These are phyloP conservation scores for Meles meles DNA, from an alignment of 2,113 vertebrate genomes.

Conservation along the genomic window DNA sequence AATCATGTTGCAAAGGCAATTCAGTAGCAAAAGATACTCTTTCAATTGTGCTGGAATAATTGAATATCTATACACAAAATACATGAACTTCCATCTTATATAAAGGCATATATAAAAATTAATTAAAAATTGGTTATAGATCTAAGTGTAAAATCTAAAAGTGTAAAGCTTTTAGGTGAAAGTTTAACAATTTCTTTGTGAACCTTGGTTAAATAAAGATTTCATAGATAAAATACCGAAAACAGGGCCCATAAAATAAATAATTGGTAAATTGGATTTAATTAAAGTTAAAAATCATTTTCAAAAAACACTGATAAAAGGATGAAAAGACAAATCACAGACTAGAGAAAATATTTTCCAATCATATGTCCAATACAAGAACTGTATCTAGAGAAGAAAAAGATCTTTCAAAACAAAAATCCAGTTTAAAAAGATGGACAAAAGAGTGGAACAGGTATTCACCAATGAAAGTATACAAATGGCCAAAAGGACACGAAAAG, in stretches of 20 bases:
- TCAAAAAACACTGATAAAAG: not conserved
- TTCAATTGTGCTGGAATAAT: not conserved
- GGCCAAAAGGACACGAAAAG: not conserved
- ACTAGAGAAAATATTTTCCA: not conserved
- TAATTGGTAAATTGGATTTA: not conserved
- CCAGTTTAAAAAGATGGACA: not conserved
- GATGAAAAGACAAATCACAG: not conserved
- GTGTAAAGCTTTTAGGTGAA: not conserved
- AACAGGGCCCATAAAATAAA: not conserved
- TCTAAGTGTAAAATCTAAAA: not conserved
- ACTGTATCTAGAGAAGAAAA: not conserved
- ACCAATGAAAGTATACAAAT: not conserved
- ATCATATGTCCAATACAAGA: not conserved
- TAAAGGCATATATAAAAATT: not conserved
- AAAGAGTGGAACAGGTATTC: not conserved
- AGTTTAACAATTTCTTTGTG: not conserved
- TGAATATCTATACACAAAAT: not conserved
- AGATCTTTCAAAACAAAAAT: not conserved
- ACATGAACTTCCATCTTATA: not conserved
- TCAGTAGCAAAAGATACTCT: slow-evolving; percentile 2
- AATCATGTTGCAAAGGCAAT: not conserved
- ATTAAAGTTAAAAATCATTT: not conserved
- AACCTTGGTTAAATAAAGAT: not conserved
- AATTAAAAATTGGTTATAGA: not conserved
- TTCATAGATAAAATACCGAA: not conserved